phyloP scores from a whole-genome alignment of 1,140 invertebrate species.

The Anagrus nilaparvatae region DNA sequence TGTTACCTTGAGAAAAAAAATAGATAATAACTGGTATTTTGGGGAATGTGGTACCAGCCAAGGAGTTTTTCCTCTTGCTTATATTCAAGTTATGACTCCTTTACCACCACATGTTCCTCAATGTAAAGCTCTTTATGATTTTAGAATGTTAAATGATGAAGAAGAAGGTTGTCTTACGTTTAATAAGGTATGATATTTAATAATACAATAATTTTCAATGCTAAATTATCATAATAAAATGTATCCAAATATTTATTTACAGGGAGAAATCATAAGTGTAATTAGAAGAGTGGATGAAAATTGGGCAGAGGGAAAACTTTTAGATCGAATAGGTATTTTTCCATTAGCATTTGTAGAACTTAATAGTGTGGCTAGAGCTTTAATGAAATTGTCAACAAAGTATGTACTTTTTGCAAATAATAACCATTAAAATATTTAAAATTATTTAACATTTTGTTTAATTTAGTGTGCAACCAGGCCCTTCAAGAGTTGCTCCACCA shows the following conservation, averaged over 20 bases:
- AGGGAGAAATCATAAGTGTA: constrained; percentile 81
- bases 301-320: constrained; percentile 86
- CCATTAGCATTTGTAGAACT: constrained; percentile 88
- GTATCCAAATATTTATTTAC: constrained; percentile 15
- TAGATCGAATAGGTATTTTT: constrained; percentile 86
- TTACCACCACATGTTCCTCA: constrained; percentile 68
- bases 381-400: constrained; percentile 63
- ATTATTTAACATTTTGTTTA: constrained; percentile 2
- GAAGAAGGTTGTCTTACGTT: constrained; percentile 88
- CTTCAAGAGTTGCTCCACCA: constrained; percentile 51
- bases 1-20: constrained; percentile 67
- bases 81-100: constrained; percentile 76
- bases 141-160: constrained; percentile 80
- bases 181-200: constrained; percentile 58
- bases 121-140: constrained; percentile 88
- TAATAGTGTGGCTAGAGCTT: constrained; percentile 67
- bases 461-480: constrained; percentile 47
- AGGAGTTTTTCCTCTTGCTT: constrained; percentile 79
- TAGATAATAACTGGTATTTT: constrained; percentile 86
- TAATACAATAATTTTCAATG: constrained; percentile 5
- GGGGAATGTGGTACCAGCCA: constrained; percentile 70
- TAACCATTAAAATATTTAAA: constrained; percentile 4
- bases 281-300: constrained; percentile 87
- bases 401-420: constrained; percentile 31
- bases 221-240: not conserved